A percentile compares a stretch with the other conserved stretches of the same genome.
phyloP scores from a whole-genome alignment of 2,888 invertebrate species.

The Orthosia gracilis region DNA sequence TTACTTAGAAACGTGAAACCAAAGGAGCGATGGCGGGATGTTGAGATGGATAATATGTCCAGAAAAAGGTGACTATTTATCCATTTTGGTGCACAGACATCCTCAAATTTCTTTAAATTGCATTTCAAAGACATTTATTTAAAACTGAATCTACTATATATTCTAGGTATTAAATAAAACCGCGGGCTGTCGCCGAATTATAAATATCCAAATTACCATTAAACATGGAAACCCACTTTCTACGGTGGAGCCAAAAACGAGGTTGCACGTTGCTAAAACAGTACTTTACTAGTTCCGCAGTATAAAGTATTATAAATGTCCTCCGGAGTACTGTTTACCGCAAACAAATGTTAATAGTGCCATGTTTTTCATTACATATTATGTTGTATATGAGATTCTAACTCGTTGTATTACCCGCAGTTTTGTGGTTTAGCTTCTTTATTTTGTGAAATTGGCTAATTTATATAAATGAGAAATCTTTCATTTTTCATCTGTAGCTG shows the following conservation, averaged over 20 bases:
- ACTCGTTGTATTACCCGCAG: slow-evolving; percentile 26
- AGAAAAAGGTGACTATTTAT: no score
- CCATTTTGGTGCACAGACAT: no score
- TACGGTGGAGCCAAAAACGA: slow-evolving; percentile 35
- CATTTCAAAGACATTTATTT: no score
- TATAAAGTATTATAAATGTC: slow-evolving; percentile 60
- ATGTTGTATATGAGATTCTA: slow-evolving; percentile 27
- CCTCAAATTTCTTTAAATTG: no score
- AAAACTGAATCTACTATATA: no score
- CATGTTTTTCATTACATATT: slow-evolving; percentile 37
- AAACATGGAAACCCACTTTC: slow-evolving; percentile 54
- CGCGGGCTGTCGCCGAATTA: slow-evolving; percentile 23
- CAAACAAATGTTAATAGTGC: slow-evolving; percentile 45
- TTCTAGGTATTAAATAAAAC: neutral
- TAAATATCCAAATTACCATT: slow-evolving; percentile 37
- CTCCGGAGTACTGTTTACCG: slow-evolving; percentile 51
- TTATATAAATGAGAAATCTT: neutral
- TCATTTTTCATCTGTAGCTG: neutral
- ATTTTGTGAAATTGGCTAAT: neutral
- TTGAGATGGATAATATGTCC: no score
- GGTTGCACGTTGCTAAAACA: slow-evolving; percentile 37
- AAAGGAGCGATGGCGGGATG: no score
- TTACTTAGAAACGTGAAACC: no score
- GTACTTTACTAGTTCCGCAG: slow-evolving; percentile 44
- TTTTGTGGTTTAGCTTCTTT: neutral